Evolutionary conservation across 2,797 vertebrate species (phyloP).

Genomic region (Echiichthys vipera): DNA sequence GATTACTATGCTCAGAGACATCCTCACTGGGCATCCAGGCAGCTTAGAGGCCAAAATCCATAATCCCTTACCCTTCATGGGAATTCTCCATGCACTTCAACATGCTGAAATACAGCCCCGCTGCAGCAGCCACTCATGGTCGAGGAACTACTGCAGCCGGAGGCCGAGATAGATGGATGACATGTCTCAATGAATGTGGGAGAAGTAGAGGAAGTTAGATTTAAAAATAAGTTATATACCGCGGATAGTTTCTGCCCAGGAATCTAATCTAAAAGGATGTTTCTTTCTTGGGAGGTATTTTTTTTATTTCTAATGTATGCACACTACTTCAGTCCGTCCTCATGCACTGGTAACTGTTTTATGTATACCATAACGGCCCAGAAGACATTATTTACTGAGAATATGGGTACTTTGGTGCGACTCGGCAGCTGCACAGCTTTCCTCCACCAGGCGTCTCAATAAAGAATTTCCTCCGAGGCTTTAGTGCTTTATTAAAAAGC

Average conservation of each 20-base stretch:
- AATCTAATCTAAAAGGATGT: slow-evolving; percentile 54
- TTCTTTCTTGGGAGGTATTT: slow-evolving; percentile 47
- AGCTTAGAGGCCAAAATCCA: slow-evolving; percentile 85
- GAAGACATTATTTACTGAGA: slow-evolving; percentile 62
- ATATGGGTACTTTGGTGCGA: slow-evolving; percentile 29
- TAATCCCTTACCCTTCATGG: slow-evolving; percentile 86
- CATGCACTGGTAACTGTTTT: slow-evolving; percentile 38
- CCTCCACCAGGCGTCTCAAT: slow-evolving; percentile 45
- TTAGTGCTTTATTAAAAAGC: slow-evolving; percentile 67
- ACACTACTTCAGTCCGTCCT: slow-evolving; percentile 21
- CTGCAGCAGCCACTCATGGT: slow-evolving; percentile 74
- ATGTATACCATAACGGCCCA: slow-evolving; percentile 48
- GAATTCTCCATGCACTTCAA: slow-evolving; percentile 85
- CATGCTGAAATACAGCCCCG: slow-evolving; percentile 79
- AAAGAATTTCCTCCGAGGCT: slow-evolving; percentile 60
- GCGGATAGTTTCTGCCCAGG: slow-evolving; percentile 47
- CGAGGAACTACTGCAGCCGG: slow-evolving; percentile 68
- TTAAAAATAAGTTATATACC: slow-evolving; percentile 75
- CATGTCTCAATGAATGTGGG: slow-evolving; percentile 77
- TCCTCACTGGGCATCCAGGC: slow-evolving; percentile 84
- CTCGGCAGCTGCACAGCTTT: slow-evolving; percentile 46
- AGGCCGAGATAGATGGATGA: slow-evolving; percentile 78
- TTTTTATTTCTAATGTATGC: slow-evolving; percentile 47
- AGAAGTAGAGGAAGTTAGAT: slow-evolving; percentile 73
- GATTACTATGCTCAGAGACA: slow-evolving; percentile 85